A percentile compares a stretch with the other conserved stretches of the same genome.
These are phyloP conservation scores for Ptychadena robeensis DNA, from an alignment of 2,797 vertebrate species.

Conservation along the genomic window DNA sequence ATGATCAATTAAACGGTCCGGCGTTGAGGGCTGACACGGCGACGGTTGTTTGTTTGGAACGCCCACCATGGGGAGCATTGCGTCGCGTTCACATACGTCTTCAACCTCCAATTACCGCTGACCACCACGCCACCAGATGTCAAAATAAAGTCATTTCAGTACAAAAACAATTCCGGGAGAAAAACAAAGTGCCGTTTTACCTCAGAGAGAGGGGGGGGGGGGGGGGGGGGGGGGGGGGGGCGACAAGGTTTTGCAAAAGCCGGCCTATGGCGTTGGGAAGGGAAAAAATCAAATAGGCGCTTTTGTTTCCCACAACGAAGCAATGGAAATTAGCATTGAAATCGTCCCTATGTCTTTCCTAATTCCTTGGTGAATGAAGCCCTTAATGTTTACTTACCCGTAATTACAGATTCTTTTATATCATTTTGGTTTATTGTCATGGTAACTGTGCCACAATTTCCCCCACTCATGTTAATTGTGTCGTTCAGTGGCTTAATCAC, in stretches of 20 bases:
- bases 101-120: slow-evolving; percentile 36
- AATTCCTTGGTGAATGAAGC: slow-evolving; percentile 47
- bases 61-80: background rate
- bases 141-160: slow-evolving; percentile 50
- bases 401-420: slow-evolving; percentile 62
- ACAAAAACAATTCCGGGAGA: slow-evolving; percentile 37
- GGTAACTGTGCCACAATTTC: slow-evolving; percentile 59
- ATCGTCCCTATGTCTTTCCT: slow-evolving; percentile 53
- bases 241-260: slow-evolving; percentile 7
- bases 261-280: slow-evolving; percentile 10
- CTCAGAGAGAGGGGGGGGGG: background rate
- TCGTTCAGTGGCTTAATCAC: slow-evolving; percentile 51
- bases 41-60: slow-evolving; percentile 33
- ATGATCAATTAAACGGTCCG: slow-evolving; percentile 1
- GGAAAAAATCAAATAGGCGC: slow-evolving; percentile 30
- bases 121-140: slow-evolving; percentile 27
- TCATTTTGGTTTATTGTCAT: slow-evolving; percentile 61
- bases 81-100: slow-evolving; percentile 5
- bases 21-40: background rate
- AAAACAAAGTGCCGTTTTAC: slow-evolving; percentile 14
- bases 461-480: slow-evolving; percentile 58
- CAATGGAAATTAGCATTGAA: slow-evolving; percentile 58
- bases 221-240: no score
- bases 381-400: slow-evolving; percentile 61
- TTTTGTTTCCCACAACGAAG: slow-evolving; percentile 54